Percentiles rank a stretch among this genome's conserved stretches.
Conservation (phyloP, 2,797 vertebrate genomes). For the Hemitrygon akajei region DNA sequence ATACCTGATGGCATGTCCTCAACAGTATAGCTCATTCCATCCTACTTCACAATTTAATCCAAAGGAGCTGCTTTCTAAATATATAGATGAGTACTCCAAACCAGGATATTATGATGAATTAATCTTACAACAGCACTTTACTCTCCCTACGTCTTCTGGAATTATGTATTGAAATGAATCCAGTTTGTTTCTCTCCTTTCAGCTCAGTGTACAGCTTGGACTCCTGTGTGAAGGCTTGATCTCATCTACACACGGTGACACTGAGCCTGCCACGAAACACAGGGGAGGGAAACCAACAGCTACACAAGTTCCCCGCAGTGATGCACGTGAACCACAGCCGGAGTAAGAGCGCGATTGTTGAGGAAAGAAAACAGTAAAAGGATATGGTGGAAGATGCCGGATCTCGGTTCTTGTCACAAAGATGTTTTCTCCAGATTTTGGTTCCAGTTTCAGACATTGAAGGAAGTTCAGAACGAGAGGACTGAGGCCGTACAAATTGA, state of each 20-base stretch:
- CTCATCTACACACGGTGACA: not conserved
- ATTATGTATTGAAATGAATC: not conserved
- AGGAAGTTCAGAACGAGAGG: slow-evolving; percentile 34
- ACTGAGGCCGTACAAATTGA: slow-evolving; percentile 30
- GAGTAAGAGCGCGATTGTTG: not conserved
- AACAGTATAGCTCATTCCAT: not conserved
- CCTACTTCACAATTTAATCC: not conserved
- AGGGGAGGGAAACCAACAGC: not conserved
- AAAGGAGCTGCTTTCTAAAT: not conserved
- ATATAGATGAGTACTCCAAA: not conserved
- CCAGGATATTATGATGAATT: not conserved
- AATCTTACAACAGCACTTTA: not conserved
- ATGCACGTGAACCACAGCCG: not conserved
- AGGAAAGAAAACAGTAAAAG: not conserved
- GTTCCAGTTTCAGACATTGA: not conserved
- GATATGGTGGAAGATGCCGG: not conserved
- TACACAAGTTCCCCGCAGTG: not conserved
- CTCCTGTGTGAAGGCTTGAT: not conserved
- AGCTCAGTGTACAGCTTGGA: not conserved
- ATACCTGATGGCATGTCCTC: not conserved
- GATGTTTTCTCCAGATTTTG: not conserved
- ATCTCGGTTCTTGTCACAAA: slow-evolving; percentile 10
- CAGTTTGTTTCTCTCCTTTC: not conserved
- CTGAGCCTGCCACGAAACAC: not conserved
- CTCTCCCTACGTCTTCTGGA: not conserved